Conservation (phyloP, 2,113 vertebrate genomes). For the Hylia prasina region DNA sequence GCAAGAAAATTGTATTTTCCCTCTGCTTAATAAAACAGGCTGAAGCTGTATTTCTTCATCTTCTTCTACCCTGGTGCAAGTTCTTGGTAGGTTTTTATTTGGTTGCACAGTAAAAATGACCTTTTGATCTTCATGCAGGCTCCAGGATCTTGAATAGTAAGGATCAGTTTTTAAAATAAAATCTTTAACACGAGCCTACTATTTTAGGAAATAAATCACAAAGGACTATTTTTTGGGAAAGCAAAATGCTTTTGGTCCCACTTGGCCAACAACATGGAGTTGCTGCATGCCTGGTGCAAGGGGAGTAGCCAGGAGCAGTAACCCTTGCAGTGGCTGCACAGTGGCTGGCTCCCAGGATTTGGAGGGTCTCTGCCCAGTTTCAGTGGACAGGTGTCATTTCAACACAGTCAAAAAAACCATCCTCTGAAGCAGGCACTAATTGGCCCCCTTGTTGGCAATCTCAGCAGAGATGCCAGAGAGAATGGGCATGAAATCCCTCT, state of each 20-base stretch:
- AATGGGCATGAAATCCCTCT: conserved; percentile 48
- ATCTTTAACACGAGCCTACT: neutral
- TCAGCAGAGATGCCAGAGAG: conserved; percentile 62
- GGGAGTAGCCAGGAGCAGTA: neutral
- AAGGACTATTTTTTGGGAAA: neutral
- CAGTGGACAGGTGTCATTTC: conserved; percentile 50
- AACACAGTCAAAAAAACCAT: neutral
- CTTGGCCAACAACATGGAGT: neutral
- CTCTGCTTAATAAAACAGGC: neutral
- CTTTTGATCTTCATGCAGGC: neutral
- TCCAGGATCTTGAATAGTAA: neutral
- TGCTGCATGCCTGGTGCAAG: neutral
- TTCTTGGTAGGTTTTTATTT: neutral
- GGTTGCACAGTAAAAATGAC: neutral
- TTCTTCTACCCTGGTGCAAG: neutral
- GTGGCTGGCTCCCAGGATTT: neutral
- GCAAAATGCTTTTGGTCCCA: neutral
- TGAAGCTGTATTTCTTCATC: neutral
- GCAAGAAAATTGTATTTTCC: neutral
- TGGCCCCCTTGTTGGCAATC: conserved; percentile 61
- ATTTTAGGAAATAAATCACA: neutral
- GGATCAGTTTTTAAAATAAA: neutral
- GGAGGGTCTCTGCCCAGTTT: neutral
- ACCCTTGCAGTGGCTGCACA: neutral
- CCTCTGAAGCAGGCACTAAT: conserved; percentile 30